Base-by-base conservation (phyloP, 2,113 vertebrate species). In the Cavia porcellus region DNA sequence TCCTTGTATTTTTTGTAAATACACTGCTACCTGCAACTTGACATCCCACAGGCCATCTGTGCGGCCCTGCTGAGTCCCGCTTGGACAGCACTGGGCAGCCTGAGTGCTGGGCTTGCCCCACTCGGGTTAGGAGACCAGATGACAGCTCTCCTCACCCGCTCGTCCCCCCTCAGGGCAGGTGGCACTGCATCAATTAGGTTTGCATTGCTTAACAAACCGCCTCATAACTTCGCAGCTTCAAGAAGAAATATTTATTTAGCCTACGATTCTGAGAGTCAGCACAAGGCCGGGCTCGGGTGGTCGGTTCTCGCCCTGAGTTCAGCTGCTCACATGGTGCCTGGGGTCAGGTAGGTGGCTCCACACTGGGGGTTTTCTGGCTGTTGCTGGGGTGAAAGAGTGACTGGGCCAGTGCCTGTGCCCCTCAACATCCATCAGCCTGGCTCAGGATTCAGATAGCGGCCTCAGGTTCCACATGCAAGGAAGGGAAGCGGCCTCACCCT, bases 211-310 rank as follows among this genome's bases (percentile, higher is more conserved):
- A 94, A 64, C 55, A 86, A 93, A 83, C 47, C 45, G 66, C 13
- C 59, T 35, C 79, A 13, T 82, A 86, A 85, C 0, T 4, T 4
- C 25, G 87, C 86, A 30, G 57, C 35, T 93, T 70, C n/a, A 42
- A 79, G 45, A 61, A 17, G 17, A 47, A 57, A 32, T 52, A 28
- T 50, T 42, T 14, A 61, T 5, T 80, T 90, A 30, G 88, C 62
- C 81, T 47, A 68, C 47, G 24, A 24, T 79, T 38, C n/a, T 77
- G n/a, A 72, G 79, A 94, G 66, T 66, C 88, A 92, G 91, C 38
- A 30, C n/a, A 15, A 74, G 85, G 47, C 70, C 25, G 47, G 77
- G 89, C 42, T 97, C 89, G 57, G 86, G 61, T 17, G 30, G 75
- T 24, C 5, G 1, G 35, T 50, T 88, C 96, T 86, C 62, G 85